Conservation (phyloP, 2,888 invertebrate genomes). For the Melieria picta region DNA sequence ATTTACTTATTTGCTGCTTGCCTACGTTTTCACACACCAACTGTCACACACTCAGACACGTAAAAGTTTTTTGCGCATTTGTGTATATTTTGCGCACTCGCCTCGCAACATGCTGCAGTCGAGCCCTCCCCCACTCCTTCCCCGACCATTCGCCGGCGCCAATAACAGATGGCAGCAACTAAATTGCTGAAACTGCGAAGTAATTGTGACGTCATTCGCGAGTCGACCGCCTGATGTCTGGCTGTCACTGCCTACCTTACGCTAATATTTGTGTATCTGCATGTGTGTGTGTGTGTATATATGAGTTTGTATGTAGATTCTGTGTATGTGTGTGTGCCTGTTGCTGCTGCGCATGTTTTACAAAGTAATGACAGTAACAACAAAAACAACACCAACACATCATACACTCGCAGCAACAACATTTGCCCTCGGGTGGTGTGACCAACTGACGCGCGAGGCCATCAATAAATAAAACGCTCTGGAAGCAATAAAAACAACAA, state of each 20-base stretch:
- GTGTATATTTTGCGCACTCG: no score
- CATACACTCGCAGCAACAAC: slow-evolving; percentile 13
- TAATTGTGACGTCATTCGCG: slow-evolving; percentile 35
- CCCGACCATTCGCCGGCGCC: no score
- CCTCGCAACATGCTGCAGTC: no score
- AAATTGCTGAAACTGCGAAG: slow-evolving; percentile 19
- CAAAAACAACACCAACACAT: slow-evolving; percentile 7
- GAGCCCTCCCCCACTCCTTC: background rate
- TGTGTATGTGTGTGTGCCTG: background rate
- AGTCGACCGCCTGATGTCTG: background rate
- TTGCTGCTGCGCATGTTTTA: slow-evolving; percentile 5
- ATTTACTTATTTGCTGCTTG: slow-evolving; percentile 12
- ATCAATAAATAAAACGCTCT: slow-evolving; percentile 17
- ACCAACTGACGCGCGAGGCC: slow-evolving; percentile 33
- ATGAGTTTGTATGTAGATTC: background rate
- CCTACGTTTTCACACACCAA: background rate
- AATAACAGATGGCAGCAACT: slow-evolving; percentile 4
- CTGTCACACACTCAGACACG: no score
- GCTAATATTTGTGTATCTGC: background rate
- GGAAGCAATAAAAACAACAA: background rate
- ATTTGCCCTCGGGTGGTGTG: slow-evolving; percentile 28
- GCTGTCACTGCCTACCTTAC: background rate
- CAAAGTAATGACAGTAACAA: slow-evolving; percentile 20
- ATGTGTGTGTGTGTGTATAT: background rate
- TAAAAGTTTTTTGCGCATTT: no score